Conservation (phyloP, 2,888 invertebrate species). For the Caenorhabditis sulstoni region DNA sequence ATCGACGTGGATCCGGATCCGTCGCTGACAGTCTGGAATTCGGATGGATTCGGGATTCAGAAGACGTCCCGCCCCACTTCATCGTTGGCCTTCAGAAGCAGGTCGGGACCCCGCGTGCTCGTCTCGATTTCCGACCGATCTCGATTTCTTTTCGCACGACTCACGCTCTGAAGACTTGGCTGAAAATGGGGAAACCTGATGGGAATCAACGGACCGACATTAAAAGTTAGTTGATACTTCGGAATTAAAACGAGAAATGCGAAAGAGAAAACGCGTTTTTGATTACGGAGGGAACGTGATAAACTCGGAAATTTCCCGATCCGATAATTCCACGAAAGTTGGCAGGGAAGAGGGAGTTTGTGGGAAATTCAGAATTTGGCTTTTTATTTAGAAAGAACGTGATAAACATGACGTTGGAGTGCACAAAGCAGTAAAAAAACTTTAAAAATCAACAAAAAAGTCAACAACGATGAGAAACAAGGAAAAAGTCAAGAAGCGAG, state of each 20-base stretch:
- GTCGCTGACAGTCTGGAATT: conserved; percentile 27
- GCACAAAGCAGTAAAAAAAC: conserved; percentile 28
- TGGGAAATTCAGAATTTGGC: too few relatives aligned
- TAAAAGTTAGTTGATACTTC: not conserved
- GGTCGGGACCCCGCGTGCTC: conserved; percentile 20
- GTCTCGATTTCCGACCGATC: conserved; percentile 29
- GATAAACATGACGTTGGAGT: conserved; percentile 12
- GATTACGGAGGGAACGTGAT: too few relatives aligned
- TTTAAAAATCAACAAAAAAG: not conserved
- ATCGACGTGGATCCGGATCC: conserved; percentile 23
- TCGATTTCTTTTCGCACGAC: conserved; percentile 13
- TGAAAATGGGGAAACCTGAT: too few relatives aligned
- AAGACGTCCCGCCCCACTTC: conserved; percentile 16
- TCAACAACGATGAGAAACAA: not conserved
- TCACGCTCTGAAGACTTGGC: conserved; percentile 18
- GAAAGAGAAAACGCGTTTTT: too few relatives aligned
- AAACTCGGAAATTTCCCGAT: too few relatives aligned
- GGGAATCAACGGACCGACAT: conserved; percentile 3
- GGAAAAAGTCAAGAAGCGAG: not conserved
- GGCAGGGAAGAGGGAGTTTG: not conserved
- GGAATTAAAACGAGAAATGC: not conserved
- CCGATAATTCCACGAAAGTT: too few relatives aligned
- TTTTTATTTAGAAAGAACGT: conserved; percentile 7
- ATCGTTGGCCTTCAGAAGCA: conserved; percentile 28
- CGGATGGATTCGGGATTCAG: not conserved